phyloP scores from a whole-genome alignment of 2,113 vertebrate genomes.

The Clarias gariepinus region DNA sequence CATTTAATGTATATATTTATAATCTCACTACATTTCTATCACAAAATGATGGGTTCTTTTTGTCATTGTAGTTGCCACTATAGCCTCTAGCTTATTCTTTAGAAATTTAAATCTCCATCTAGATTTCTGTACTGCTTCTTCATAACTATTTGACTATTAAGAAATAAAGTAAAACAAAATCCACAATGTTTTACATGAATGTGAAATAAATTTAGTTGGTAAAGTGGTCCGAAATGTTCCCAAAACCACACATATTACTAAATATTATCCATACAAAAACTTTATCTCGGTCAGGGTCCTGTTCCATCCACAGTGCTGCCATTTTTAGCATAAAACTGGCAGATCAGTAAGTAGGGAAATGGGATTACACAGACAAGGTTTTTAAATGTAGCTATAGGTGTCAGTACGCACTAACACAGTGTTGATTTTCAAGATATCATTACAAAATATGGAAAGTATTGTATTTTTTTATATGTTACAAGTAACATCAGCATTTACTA shows the following conservation, averaged over 20 bases:
- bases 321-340: not conserved
- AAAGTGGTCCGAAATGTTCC: not conserved
- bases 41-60: not conserved
- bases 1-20: not conserved
- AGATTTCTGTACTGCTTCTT: not conserved
- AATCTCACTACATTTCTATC: not conserved
- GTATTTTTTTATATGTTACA: not conserved
- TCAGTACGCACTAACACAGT: not conserved
- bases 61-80: not conserved
- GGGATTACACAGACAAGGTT: not conserved
- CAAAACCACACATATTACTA: not conserved
- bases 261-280: not conserved
- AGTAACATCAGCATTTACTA: not conserved
- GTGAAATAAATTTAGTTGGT: not conserved
- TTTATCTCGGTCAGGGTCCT: not conserved
- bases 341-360: not conserved
- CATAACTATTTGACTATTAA: not conserved
- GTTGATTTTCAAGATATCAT: not conserved
- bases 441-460: not conserved
- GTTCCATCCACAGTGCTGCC: not conserved
- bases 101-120: not conserved
- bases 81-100: not conserved
- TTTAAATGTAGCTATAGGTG: not conserved
- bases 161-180: not conserved
- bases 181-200: not conserved